Conservation (phyloP, 2,113 vertebrate genomes). For the Rhipidura dahli region DNA sequence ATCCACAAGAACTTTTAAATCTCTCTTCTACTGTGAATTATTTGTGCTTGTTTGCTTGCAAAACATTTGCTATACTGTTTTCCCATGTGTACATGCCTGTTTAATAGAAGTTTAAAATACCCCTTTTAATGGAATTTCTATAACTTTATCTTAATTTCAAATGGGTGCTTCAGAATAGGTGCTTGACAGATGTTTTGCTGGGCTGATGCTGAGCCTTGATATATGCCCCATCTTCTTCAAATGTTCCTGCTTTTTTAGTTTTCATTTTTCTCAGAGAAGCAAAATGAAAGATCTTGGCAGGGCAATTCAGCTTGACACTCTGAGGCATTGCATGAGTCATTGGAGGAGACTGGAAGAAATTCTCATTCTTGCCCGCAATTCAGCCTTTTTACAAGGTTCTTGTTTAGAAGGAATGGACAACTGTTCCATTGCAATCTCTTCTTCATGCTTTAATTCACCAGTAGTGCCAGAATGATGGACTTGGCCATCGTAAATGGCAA, state of each 20-base stretch:
- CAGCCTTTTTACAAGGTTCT: slow-evolving; percentile 3
- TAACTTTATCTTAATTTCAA: slow-evolving; percentile 42
- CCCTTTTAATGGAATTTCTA: background rate
- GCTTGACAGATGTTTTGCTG: background rate
- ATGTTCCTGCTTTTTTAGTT: background rate
- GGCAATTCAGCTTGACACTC: slow-evolving; percentile 23
- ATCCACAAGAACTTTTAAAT: background rate
- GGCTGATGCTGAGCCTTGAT: background rate
- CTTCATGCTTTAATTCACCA: background rate
- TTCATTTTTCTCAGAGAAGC: slow-evolving; percentile 54
- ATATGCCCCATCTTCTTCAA: background rate
- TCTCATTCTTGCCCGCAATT: slow-evolving; percentile 16
- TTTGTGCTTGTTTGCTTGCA: background rate
- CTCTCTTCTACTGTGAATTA: background rate
- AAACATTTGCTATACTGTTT: background rate
- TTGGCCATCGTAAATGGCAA: background rate
- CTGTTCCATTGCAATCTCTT: background rate
- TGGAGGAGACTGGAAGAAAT: background rate
- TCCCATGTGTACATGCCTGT: background rate
- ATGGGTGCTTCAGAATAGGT: background rate
- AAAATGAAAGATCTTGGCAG: slow-evolving; percentile 47
- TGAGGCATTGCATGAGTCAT: background rate
- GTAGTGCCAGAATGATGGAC: background rate
- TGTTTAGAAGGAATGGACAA: background rate
- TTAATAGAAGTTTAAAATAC: background rate